A percentile compares a stretch with the other conserved stretches of the same genome.
Evolutionary conservation across 2,113 vertebrate genomes (phyloP).

Genomic region (Urocolius indicus): DNA sequence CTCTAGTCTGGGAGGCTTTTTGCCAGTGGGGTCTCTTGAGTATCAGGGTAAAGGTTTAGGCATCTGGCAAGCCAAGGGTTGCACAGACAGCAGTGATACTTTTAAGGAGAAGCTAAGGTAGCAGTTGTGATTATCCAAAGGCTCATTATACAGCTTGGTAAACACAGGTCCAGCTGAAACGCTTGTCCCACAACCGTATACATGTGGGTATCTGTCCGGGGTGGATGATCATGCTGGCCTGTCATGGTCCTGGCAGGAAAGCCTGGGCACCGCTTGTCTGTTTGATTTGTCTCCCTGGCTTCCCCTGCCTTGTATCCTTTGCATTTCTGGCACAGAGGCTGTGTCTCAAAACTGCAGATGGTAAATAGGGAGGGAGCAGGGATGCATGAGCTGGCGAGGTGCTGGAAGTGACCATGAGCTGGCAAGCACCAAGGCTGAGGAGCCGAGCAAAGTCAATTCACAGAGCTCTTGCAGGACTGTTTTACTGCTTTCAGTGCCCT

Average conservation of each 20-base stretch:
- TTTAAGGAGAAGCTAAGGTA: not conserved
- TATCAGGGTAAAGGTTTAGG: fast-evolving
- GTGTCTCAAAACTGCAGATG: not conserved
- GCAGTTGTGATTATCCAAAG: not conserved
- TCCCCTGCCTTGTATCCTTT: not conserved
- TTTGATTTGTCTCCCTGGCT: conserved; percentile 28
- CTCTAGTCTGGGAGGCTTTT: not conserved
- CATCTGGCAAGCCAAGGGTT: not conserved
- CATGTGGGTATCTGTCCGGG: fast-evolving
- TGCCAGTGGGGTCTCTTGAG: fast-evolving
- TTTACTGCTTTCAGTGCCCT: not conserved
- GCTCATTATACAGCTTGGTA: not conserved
- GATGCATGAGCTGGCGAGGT: not conserved
- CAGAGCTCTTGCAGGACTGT: not conserved
- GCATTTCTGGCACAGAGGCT: not conserved
- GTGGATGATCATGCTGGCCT: not conserved
- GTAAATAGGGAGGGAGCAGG: not conserved
- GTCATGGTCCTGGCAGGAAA: not conserved
- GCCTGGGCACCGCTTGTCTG: not conserved
- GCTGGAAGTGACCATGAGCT: not conserved
- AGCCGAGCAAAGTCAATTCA: not conserved
- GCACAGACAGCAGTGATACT: not conserved
- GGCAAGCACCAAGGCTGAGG: not conserved
- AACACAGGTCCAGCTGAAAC: not conserved
- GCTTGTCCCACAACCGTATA: fast-evolving